These are phyloP conservation scores for Pseudomyrmex gracilis DNA, from an alignment of 1,140 invertebrate species.

Conservation along the genomic window DNA sequence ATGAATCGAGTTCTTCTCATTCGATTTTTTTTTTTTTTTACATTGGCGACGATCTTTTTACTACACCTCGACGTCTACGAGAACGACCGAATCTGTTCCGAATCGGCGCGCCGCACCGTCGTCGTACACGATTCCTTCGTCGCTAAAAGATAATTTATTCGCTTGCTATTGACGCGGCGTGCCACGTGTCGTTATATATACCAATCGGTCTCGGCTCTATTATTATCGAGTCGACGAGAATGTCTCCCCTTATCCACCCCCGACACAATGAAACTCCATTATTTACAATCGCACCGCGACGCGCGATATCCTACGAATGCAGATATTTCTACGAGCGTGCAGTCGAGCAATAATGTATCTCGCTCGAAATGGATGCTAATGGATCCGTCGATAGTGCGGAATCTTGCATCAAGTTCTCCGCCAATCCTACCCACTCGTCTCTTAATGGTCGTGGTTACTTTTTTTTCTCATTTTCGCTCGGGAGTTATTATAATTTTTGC, in stretches of 20 bases:
- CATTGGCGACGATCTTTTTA: constrained; percentile 65
- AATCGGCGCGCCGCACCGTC: background rate
- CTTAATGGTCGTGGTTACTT: constrained; percentile 7
- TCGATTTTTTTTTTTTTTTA: constrained; percentile 55
- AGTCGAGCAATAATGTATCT: constrained; percentile 49
- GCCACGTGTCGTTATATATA: constrained; percentile 43
- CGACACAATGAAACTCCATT: constrained; percentile 46
- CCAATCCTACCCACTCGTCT: background rate
- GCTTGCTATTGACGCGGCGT: constrained; percentile 19
- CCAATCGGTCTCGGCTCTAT: constrained; percentile 7
- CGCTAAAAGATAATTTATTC: constrained; percentile 42
- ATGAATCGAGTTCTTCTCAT: constrained; percentile 64
- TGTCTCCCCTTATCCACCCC: background rate
- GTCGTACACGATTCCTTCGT: background rate
- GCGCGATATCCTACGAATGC: constrained; percentile 37
- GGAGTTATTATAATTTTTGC: too few relatives aligned
- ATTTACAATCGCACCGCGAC: constrained; percentile 43
- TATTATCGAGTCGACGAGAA: constrained; percentile 45
- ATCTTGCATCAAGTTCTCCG: constrained; percentile 33
- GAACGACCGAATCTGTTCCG: constrained; percentile 3
- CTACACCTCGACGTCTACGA: background rate
- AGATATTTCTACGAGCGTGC: constrained; percentile 44
- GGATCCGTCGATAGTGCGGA: constrained; percentile 51
- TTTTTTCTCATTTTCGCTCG: too few relatives aligned
- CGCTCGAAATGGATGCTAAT: constrained; percentile 51